Percentiles rank a stretch among this genome's conserved stretches.
Evolutionary conservation across 2,113 vertebrate genomes (phyloP).

Genomic region (Centropus unirufus): DNA sequence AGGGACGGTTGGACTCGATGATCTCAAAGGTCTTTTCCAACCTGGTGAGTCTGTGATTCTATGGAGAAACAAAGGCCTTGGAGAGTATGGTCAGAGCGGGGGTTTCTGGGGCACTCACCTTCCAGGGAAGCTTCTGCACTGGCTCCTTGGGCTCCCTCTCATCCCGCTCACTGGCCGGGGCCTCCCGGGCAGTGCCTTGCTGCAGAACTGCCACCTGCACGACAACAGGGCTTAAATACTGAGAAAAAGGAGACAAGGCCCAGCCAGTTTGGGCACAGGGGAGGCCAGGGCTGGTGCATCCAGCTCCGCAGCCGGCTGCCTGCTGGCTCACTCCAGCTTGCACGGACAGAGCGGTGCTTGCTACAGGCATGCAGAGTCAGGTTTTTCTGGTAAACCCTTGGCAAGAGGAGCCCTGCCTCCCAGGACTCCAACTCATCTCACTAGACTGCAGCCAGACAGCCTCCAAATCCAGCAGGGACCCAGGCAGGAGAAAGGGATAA

Average conservation of each 20-base stretch:
- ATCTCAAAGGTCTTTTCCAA: no score
- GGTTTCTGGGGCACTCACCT: slow-evolving; percentile 59
- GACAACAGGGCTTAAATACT: neutral
- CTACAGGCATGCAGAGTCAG: neutral
- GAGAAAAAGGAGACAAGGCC: neutral
- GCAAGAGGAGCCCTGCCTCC: neutral
- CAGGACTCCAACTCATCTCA: neutral
- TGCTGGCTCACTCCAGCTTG: neutral
- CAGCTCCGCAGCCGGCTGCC: neutral
- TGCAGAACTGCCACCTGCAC: slow-evolving; percentile 75
- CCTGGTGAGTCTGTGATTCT: no score
- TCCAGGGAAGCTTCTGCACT: slow-evolving; percentile 71
- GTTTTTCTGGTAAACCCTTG: neutral
- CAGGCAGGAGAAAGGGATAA: neutral
- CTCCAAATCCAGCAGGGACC: rapidly evolving
- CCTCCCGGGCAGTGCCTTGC: slow-evolving; percentile 62
- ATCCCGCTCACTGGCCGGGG: slow-evolving; percentile 41
- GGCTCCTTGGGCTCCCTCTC: slow-evolving; percentile 68
- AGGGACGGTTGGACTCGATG: no score
- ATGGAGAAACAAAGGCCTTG: neutral
- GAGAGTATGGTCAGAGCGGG: neutral
- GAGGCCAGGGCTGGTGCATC: neutral
- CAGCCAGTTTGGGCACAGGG: rapidly evolving
- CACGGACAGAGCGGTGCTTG: neutral
- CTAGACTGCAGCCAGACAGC: neutral